Evolutionary conservation across 2,113 vertebrate genomes (phyloP), one percentile per base, ranked within the genome.

Genomic region (Ophiodon elongatus): DNA sequence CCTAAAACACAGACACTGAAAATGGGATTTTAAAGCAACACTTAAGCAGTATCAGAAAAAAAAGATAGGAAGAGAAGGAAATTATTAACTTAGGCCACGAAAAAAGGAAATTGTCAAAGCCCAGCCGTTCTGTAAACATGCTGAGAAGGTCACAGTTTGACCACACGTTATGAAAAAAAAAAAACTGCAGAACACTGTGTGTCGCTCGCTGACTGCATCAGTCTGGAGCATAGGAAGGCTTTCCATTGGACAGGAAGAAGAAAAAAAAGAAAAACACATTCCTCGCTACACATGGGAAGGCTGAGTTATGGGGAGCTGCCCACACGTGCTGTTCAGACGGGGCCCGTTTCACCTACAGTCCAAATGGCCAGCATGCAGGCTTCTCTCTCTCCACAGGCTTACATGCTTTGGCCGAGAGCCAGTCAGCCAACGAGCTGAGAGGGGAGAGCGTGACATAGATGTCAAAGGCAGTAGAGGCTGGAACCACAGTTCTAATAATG

Each of bases 251-350:
- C 52, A 85, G 75, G 70, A 80, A 74, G 74, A 63, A 57, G 27
- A 8, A 64, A 70, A 60, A 69, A 76, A 66, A 25, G 43, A 31
- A 71, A 43, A 80, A 70, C 67, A 82, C 85, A 88, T 84, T 87
- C 84, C 70, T 79, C 57, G 9, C 63, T 85, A 79, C 89, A 92
- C 81, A 85, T 84, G 74, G 79, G 79, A 89, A 79, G 80, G 68
- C 64, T n/a, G 84, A 52, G 57, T 80, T 82, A 83, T 81, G 70
- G 80, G 74, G 68, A 77, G 66, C 71, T 82, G 76, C 80, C 86
- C 82, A 83, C 85, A 88, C 41, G 69, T 88, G 87, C 78, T 76
- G 56, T 82, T 88, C 29, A 83, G 71, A 73, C 47, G 3, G 63
- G 71, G 39, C n/a, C 57, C 21, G 57, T 79, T 73, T 75, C 73